Evolutionary conservation across 2,113 vertebrate species (phyloP), one percentile per base, ranked within the genome.

Genomic region (Choloepus hoffmanni): DNA sequence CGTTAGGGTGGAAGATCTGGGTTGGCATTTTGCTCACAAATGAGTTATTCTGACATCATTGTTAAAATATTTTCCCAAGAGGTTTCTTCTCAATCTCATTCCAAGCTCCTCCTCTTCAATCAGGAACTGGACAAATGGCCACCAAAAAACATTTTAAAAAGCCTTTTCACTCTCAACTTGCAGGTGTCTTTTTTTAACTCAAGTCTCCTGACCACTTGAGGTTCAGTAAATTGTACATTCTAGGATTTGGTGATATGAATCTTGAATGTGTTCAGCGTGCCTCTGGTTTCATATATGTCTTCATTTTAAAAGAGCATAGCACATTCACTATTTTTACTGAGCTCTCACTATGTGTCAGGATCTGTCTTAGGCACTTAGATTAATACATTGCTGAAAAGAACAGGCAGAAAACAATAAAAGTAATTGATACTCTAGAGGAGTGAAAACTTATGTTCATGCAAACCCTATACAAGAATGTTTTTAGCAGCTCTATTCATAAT

Each of bases 81-180:
- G 10, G 36, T 67, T 97, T 90, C 81, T 92, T 89, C 45, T 89
- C 28, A 78, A 72, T 53, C 19, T 70, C 58, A 70, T 84, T n/a
- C n/a, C 58, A 94, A 93, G 55, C 55, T 67, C 30, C 55, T 76
- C 73, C 28, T 48, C 67, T 58, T 23, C 78, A 72, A 78, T 85
- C 85, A 82, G 43, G 30, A 86, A 33, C 72, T 58, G 88, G 83
- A 95, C 18, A 81, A 77, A 95, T 70, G 58, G 43, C 30, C 70
- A 91, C 77, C 18, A 88, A 74, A 95, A 93, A 84, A 36, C 72
- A 85, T 68, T 45, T 19, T 85, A 91, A 93, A 89, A 93, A 93
- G 55, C 3, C 48, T 78, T 91, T 78, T 74, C 30, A 84, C 60
- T 95, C 58, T 93, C 60, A 91, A 62, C 50, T 85, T 91, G 45